Conservation (phyloP, 2,888 invertebrate species). For the Nezara viridula region DNA sequence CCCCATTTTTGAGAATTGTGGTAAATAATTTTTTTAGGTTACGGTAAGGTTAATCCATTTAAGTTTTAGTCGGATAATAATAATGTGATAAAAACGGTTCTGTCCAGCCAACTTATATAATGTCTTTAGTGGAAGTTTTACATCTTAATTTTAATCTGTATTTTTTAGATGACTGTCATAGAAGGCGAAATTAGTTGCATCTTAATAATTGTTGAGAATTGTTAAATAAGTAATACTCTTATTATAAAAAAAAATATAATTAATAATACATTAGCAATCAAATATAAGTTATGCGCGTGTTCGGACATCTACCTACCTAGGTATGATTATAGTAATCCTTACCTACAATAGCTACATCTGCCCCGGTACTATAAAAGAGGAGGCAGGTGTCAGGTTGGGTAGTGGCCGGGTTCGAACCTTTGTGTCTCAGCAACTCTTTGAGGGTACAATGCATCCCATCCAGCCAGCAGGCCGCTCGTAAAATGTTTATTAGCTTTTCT, state of each 20-base stretch:
- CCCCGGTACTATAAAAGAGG: background rate
- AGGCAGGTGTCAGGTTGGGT: background rate
- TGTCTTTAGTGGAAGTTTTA: too few relatives aligned
- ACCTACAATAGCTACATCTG: conserved; percentile 25
- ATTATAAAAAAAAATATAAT: background rate
- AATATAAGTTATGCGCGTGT: background rate
- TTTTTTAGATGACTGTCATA: too few relatives aligned
- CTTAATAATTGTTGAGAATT: too few relatives aligned
- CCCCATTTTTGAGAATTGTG: too few relatives aligned
- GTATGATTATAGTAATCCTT: background rate
- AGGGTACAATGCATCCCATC: background rate
- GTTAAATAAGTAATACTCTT: too few relatives aligned
- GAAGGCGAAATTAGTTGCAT: too few relatives aligned
- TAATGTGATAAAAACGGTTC: too few relatives aligned
- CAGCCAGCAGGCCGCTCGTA: background rate
- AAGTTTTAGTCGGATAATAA: too few relatives aligned
- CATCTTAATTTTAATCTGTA: too few relatives aligned
- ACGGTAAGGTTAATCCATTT: too few relatives aligned
- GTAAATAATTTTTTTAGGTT: too few relatives aligned
- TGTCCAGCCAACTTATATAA: too few relatives aligned
- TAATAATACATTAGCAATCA: background rate
- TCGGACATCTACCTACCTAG: background rate
- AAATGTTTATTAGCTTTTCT: background rate
- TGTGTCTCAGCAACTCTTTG: background rate
- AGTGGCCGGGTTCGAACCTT: conserved; percentile 1